Evolutionary conservation across 2,888 invertebrate species (phyloP).

Genomic region (Chironomus tentans): DNA sequence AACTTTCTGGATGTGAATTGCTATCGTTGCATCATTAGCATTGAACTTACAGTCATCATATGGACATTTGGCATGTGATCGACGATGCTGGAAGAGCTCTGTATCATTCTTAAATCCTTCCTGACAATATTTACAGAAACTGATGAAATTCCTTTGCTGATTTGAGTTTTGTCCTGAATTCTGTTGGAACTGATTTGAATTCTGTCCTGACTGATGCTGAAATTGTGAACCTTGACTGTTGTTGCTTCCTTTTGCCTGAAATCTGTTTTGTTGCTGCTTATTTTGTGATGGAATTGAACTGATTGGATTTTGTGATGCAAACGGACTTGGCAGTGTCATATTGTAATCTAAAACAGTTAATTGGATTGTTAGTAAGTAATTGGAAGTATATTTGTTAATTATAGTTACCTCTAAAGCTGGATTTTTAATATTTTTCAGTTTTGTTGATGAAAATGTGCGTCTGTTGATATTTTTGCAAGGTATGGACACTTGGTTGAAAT

Average conservation of each 20-base stretch:
- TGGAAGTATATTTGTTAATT: background rate
- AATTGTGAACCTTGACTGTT: background rate
- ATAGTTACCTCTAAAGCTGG: background rate
- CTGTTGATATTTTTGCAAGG: background rate
- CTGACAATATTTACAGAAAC: slow-evolving; percentile 1
- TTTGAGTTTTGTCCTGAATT: background rate
- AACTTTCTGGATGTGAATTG: slow-evolving; percentile 7
- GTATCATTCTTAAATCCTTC: background rate
- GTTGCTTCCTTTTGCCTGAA: background rate
- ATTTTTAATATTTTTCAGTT: background rate
- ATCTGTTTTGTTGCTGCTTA: background rate
- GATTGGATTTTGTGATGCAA: background rate
- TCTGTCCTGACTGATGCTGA: background rate
- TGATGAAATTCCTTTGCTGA: background rate
- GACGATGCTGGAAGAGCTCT: slow-evolving; percentile 4
- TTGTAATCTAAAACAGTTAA: background rate
- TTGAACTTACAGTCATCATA: slow-evolving; percentile 21
- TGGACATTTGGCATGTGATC: slow-evolving; percentile 9
- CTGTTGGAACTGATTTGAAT: background rate
- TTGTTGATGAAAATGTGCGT: background rate
- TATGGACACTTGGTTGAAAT: no score
- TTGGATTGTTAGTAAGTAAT: background rate
- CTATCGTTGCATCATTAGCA: background rate
- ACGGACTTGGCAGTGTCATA: slow-evolving; percentile 18
- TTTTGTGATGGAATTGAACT: background rate